Conservation (phyloP, 2,113 vertebrate species). For the Beaufortia kweichowensis region DNA sequence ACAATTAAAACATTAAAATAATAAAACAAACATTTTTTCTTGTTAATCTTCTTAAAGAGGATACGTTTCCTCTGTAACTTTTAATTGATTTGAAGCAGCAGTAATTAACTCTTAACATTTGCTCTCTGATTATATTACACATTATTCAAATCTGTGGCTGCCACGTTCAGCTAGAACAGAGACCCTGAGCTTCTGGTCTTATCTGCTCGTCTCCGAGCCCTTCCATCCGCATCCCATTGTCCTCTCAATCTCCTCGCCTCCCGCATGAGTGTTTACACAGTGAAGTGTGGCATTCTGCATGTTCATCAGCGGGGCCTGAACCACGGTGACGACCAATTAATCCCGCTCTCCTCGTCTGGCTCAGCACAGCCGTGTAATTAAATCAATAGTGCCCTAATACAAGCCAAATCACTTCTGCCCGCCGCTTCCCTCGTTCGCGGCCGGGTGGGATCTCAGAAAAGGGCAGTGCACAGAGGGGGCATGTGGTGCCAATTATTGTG, state of each 20-base stretch:
- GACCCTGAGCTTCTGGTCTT: neutral
- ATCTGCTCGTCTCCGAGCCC: conserved; percentile 9
- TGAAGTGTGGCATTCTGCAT: neutral
- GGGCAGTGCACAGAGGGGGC: conserved; percentile 19
- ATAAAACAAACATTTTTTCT: neutral
- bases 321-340: conserved; percentile 46
- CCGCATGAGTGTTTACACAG: neutral
- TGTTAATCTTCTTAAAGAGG: too few species aligned
- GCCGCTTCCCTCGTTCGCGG: neutral
- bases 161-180: neutral
- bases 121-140: neutral
- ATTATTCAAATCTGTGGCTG: neutral
- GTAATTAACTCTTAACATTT: neutral
- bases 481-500: conserved; percentile 18
- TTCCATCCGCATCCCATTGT: neutral
- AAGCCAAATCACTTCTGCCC: conserved; percentile 49
- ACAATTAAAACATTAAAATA: neutral
- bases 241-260: neutral
- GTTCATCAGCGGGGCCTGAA: conserved; percentile 35
- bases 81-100: neutral
- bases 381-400: conserved; percentile 49
- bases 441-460: conserved; percentile 4
- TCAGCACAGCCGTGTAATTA: conserved; percentile 41
- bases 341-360: conserved; percentile 33
- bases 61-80: neutral